These are phyloP conservation scores for Drosophila erecta DNA, from an alignment of 1,140 invertebrate genomes.

Conservation along the genomic window DNA sequence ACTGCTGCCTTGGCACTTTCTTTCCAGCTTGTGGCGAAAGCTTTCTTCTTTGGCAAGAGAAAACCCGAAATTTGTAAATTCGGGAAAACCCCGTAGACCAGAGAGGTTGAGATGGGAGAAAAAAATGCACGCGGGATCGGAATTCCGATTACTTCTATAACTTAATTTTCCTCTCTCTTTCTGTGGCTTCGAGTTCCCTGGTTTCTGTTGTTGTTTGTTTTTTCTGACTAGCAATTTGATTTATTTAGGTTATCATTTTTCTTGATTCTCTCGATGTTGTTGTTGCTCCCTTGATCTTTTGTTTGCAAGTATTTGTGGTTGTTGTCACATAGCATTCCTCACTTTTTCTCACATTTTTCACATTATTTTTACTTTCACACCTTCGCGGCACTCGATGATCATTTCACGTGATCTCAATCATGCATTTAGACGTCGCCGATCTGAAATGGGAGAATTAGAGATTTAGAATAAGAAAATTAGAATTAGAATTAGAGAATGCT, in stretches of 20 bases:
- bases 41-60: slow-evolving; percentile 1
- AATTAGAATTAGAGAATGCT: too few relatives aligned
- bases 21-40: slow-evolving; percentile 8
- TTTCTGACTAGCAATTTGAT: slow-evolving; percentile 70
- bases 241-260: slow-evolving; percentile 73
- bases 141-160: slow-evolving; percentile 15
- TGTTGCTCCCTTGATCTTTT: slow-evolving; percentile 33
- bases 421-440: slow-evolving; percentile 42
- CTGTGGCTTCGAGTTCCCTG: slow-evolving; percentile 16
- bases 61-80: not conserved
- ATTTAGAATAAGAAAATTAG: not conserved
- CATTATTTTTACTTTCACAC: slow-evolving; percentile 49
- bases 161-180: slow-evolving; percentile 14
- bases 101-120: slow-evolving; percentile 6
- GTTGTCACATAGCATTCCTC: slow-evolving; percentile 52
- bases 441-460: slow-evolving; percentile 40
- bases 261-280: slow-evolving; percentile 31
- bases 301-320: slow-evolving; percentile 28
- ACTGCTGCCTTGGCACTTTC: slow-evolving; percentile 37
- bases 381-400: slow-evolving; percentile 35
- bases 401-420: slow-evolving; percentile 45
- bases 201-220: slow-evolving; percentile 7
- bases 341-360: slow-evolving; percentile 47
- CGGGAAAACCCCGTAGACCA: not conserved
- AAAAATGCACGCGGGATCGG: slow-evolving; percentile 17